phyloP scores from a whole-genome alignment of 2,797 vertebrate genomes.

The Coreius guichenoti region DNA sequence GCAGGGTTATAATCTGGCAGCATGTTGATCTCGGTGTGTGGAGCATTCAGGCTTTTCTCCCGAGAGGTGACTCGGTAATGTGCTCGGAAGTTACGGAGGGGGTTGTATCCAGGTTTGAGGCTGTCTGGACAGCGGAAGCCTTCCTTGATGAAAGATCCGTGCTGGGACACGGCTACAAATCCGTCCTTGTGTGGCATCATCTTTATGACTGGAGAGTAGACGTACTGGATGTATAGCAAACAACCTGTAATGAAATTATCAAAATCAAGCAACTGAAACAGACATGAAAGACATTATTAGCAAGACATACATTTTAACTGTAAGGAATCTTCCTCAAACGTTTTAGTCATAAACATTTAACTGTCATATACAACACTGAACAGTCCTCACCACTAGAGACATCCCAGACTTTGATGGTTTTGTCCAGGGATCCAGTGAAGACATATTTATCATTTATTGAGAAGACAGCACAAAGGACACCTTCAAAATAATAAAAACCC shows the following conservation, averaged over 20 bases:
- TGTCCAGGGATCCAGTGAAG: conserved; percentile 78
- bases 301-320: neutral
- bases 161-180: conserved; percentile 77
- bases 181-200: conserved; percentile 75
- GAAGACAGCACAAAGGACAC: conserved; percentile 81
- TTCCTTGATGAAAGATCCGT: conserved; percentile 74
- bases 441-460: conserved; percentile 79
- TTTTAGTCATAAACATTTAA: neutral
- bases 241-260: conserved; percentile 68
- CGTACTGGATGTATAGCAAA: conserved; percentile 78
- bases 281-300: neutral
- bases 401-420: conserved; percentile 82
- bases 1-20: conserved; percentile 70
- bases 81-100: conserved; percentile 74
- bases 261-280: neutral
- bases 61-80: conserved; percentile 76
- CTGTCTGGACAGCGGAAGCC: conserved; percentile 74
- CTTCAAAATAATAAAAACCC: conserved; percentile 79
- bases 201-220: conserved; percentile 75
- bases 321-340: neutral
- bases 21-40: conserved; percentile 8
- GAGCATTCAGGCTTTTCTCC: conserved; percentile 48
- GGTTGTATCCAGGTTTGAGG: conserved; percentile 69
- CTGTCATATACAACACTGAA: neutral
- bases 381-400: conserved; percentile 70